Evolutionary conservation across 2,888 invertebrate genomes (phyloP), one percentile per base, ranked within the genome.

Genomic region (Sinodicranocentrus sp.): DNA sequence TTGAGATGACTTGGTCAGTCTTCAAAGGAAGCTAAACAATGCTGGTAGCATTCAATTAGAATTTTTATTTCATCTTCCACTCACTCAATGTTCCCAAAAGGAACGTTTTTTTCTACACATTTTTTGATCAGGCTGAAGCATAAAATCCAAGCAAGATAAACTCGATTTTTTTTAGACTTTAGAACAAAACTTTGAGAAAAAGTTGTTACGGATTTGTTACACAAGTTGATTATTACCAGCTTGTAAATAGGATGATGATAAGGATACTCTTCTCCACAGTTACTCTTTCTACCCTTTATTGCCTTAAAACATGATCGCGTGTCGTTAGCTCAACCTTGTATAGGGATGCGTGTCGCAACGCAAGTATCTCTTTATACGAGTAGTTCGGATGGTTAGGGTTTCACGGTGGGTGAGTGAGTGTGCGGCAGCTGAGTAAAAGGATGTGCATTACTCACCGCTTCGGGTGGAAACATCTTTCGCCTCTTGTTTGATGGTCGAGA

Each of bases 351-450:
- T 33, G 33, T 10, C 3, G 5, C 33, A 33, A 10, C 5, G 33
- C 10, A 33, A 33, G n/a, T n/a, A n/a, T n/a, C 39, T 8, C 6
- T 13, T 13, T 39, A 13, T 39, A 43, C 25, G 26, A 39, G 73
- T 75, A 44, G 17, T 61, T 39, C 67, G 71, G 63, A 72, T 72
- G 67, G 83, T 84, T 84, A 84, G 78, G 83, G 84, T 78, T 84
- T 73, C 78, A 84, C 84, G 84, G 78, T 84, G 84, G 76, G 73
- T 73, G 82, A 76, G 59, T 76, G 82, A 76, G 77, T 75, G 82
- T 83, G 82, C 82, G 82, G 75, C 70, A 77, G 28, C 48, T 65
- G 25, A 82, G 57, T 44, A 61, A 68, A 82, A 68, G 70, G 52
- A 39, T 72, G 63, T 65, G 73, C 82, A 82, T 82, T 73, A 82